Base-by-base conservation (phyloP, 2,113 vertebrate species). In the Laticauda colubrina region DNA sequence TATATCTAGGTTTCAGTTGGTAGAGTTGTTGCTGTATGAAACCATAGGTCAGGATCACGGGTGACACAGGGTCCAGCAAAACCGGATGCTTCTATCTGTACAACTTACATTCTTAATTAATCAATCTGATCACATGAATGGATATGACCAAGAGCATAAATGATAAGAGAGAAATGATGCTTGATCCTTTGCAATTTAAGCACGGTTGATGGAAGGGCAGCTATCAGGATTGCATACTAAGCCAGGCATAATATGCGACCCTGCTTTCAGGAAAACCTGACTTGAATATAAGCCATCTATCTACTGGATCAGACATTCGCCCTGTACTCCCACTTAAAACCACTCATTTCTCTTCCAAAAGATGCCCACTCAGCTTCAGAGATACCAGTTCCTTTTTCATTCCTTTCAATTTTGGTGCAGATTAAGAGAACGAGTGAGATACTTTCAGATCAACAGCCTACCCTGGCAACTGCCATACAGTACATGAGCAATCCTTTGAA, bases 381-480 rank as follows among this genome's bases (percentile, higher is more conserved):
- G 81, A 59, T 26, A 3, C n/a, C 4, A 0, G 14, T 3, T 91
- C 45, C 57, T 61, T 89, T 85, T 91, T 55, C 34, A 48, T 51
- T 39, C 0, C 2, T 26, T 92, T 45, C 29, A n/a, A 39, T 2
- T 14, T 11, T 4, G 85, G 53, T 29, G 57, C 0, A 0, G 90
- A 85, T 1, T 34, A 59, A 90, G 86, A 61, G 89, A 91, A 92
- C 5, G 94, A 92, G 61, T 26, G 64, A 69, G 64, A 24, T 18
- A 8, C 55, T 90, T 59, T 89, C 53, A 91, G 90, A 93, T 48
- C 43, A 93, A 92, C 7, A 87, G 11, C 87, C 93, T 3, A 90
- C 64, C 34, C 10, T 59, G 91, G 45, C 85, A 86, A 91, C 91
- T 91, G 8, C 6, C 45, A 85, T 45, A 53, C 23, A 69, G 55